Percentiles rank a stretch among this genome's conserved stretches.
Evolutionary conservation across 1,140 invertebrate genomes (phyloP).

Genomic region (Lordiphosa mommai): DNA sequence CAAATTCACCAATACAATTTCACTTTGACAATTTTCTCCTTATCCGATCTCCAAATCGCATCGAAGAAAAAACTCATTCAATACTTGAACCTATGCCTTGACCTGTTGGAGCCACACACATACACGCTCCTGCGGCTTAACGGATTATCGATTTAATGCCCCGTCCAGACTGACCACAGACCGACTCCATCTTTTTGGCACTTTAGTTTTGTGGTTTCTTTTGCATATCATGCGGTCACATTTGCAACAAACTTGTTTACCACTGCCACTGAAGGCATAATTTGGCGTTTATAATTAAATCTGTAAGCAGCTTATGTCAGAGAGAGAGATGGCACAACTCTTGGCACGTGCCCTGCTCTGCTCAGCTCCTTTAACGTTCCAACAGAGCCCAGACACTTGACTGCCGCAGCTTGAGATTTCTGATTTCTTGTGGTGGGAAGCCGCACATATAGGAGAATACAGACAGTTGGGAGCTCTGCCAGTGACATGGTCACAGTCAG

Average conservation of each 20-base stretch:
- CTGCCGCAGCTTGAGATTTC: constrained; percentile 8
- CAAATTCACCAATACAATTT: no score
- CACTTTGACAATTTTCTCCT: no score
- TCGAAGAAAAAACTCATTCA: no score
- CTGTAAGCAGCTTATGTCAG: constrained; percentile 36
- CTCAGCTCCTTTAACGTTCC: no score
- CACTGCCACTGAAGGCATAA: constrained; percentile 1
- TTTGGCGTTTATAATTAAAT: constrained; percentile 34
- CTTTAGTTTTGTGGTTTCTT: neutral
- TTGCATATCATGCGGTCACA: neutral
- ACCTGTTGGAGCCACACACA: no score
- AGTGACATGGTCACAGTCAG: constrained; percentile 2
- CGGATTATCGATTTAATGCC: constrained; percentile 20
- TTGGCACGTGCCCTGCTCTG: neutral
- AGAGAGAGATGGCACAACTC: constrained; percentile 9
- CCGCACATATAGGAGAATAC: neutral
- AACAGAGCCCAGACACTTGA: neutral
- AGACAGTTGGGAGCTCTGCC: neutral
- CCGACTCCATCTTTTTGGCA: neutral
- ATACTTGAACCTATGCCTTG: neutral
- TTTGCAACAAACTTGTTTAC: neutral
- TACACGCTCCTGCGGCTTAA: neutral
- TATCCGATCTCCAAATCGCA: no score
- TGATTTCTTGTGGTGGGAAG: constrained; percentile 3
- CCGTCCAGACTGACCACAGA: constrained; percentile 14